Evolutionary conservation across 2,888 invertebrate genomes (phyloP).

Genomic region (Harpalus rufipes): DNA sequence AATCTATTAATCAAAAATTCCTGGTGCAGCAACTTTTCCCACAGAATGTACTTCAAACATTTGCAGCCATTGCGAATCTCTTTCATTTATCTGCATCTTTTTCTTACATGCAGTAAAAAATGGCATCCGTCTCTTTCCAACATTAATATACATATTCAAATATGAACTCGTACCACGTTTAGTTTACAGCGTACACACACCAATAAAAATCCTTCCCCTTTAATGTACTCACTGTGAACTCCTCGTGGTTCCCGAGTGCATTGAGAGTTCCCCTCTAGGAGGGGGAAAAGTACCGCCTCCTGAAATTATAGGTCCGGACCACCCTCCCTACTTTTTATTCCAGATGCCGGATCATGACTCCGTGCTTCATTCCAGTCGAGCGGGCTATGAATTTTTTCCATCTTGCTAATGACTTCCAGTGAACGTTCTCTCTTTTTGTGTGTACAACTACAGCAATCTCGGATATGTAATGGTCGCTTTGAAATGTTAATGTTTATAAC

Average conservation of each 20-base stretch:
- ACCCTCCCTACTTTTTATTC: slow-evolving; percentile 66
- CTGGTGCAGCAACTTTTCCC: slow-evolving; percentile 23
- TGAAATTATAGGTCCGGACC: slow-evolving; percentile 59
- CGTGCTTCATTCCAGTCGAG: slow-evolving; percentile 8
- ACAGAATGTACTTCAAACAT: slow-evolving; percentile 70
- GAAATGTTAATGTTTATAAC: slow-evolving; percentile 66
- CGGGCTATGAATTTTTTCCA: slow-evolving; percentile 24
- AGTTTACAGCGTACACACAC: slow-evolving; percentile 73
- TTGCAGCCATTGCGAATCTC: slow-evolving; percentile 71
- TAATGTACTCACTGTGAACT: slow-evolving; percentile 45
- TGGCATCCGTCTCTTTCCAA: slow-evolving; percentile 65
- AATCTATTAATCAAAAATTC: slow-evolving; percentile 57
- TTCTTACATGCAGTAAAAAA: slow-evolving; percentile 66
- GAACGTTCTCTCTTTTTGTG: slow-evolving; percentile 31
- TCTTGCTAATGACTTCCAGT: slow-evolving; percentile 9
- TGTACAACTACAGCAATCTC: slow-evolving; percentile 31
- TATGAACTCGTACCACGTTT: slow-evolving; percentile 71
- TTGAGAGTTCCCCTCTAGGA: slow-evolving; percentile 58
- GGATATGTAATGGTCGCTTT: slow-evolving; percentile 64
- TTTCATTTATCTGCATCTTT: slow-evolving; percentile 68
- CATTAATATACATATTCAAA: slow-evolving; percentile 73
- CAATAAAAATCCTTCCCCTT: slow-evolving; percentile 60
- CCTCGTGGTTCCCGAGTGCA: slow-evolving; percentile 56
- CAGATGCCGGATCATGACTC: slow-evolving; percentile 20
- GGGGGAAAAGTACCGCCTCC: slow-evolving; percentile 59